phyloP scores from a whole-genome alignment of 2,113 vertebrate species.

The Ochotona curzoniae region DNA sequence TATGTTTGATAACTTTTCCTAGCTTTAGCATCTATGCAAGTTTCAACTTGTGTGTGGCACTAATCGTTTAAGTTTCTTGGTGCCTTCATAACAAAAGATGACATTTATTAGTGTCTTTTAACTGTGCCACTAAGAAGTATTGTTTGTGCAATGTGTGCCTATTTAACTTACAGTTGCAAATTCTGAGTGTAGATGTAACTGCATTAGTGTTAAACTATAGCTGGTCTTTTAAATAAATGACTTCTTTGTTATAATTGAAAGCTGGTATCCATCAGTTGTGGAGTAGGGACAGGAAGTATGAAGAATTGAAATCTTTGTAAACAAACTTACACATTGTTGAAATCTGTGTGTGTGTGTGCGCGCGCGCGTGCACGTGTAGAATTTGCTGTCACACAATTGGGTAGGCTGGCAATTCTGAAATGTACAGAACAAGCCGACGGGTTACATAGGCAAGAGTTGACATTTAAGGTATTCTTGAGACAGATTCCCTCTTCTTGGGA shows the following conservation, averaged over 20 bases:
- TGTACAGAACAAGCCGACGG: background rate
- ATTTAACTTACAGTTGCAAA: background rate
- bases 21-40: background rate
- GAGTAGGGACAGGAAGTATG: background rate
- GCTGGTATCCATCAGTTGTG: background rate
- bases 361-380: background rate
- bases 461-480: background rate
- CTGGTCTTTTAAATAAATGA: background rate
- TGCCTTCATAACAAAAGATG: background rate
- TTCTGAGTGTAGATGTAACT: background rate
- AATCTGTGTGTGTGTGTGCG: background rate
- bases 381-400: background rate
- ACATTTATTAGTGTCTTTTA: background rate
- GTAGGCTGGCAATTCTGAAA: background rate
- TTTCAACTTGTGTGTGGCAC: background rate
- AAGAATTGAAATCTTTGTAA: background rate
- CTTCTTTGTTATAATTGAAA: background rate
- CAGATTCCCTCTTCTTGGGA: background rate
- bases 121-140: background rate
- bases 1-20: background rate
- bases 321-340: background rate
- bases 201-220: background rate
- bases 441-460: background rate
- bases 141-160: too few relatives aligned
- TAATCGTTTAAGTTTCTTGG: background rate